A percentile compares a stretch with the other conserved stretches of the same genome.
phyloP scores from a whole-genome alignment of 1,140 invertebrate species.

The Batillaria attramentaria region DNA sequence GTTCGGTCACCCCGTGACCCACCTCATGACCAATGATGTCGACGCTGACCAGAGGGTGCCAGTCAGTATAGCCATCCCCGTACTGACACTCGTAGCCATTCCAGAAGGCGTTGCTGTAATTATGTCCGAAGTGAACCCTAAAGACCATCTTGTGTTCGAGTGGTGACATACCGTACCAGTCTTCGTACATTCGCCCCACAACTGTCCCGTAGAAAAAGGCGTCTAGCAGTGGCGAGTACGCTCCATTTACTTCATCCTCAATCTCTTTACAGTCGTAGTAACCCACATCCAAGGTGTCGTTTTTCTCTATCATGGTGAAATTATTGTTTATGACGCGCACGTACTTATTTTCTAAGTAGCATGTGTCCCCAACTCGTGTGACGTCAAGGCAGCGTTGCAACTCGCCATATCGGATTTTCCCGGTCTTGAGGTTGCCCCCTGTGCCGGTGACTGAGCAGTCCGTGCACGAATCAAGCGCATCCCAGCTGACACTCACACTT shows the following conservation, averaged over 20 bases:
- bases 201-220: constrained; percentile 43
- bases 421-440: constrained; percentile 52
- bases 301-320: constrained; percentile 8
- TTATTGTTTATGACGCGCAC: constrained; percentile 52
- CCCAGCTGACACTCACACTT: constrained; percentile 24
- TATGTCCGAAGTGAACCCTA: constrained; percentile 50
- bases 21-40: constrained; percentile 54
- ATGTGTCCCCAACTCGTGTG: constrained; percentile 22
- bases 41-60: constrained; percentile 40
- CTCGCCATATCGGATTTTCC: constrained; percentile 43
- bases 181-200: constrained; percentile 44
- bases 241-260: constrained; percentile 48
- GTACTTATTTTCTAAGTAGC: constrained; percentile 49
- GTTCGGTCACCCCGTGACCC: constrained; percentile 50
- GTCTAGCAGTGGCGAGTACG: constrained; percentile 47
- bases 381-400: constrained; percentile 37
- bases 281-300: constrained; percentile 13
- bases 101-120: constrained; percentile 36
- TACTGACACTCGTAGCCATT: constrained; percentile 28
- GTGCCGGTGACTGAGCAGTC: constrained; percentile 30
- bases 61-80: constrained; percentile 44
- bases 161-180: constrained; percentile 33
- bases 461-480: constrained; percentile 27
- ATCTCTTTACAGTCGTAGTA: constrained; percentile 15
- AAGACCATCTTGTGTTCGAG: constrained; percentile 36